Conservation (phyloP, 1,140 invertebrate genomes). For the Chironomus striatipennis region DNA sequence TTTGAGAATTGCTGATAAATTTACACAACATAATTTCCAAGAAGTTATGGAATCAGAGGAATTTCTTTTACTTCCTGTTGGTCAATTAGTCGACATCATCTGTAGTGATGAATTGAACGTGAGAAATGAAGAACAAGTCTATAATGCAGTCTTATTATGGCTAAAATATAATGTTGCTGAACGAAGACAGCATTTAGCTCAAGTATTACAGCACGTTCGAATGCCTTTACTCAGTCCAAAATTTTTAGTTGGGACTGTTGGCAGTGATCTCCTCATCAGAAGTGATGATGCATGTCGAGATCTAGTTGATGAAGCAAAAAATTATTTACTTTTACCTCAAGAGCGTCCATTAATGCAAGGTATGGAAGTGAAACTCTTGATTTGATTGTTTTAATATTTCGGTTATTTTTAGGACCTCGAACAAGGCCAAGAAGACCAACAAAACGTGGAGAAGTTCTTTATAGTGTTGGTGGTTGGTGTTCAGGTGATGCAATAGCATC, state of each 20-base stretch:
- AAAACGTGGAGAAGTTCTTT: constrained; percentile 85
- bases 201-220: constrained; percentile 93
- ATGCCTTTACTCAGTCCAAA: constrained; percentile 93
- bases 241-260: constrained; percentile 95
- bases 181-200: constrained; percentile 77
- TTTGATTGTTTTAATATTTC: too few species aligned
- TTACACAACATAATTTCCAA: constrained; percentile 96
- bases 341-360: constrained; percentile 94
- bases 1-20: constrained; percentile 92
- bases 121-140: constrained; percentile 92
- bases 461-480: constrained; percentile 97
- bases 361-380: too few species aligned
- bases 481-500: constrained; percentile 96
- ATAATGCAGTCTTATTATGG: constrained; percentile 97
- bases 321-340: constrained; percentile 92
- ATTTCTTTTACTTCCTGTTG: constrained; percentile 88
- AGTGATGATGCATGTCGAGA: constrained; percentile 94
- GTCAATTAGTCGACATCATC: constrained; percentile 94
- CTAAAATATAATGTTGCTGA: constrained; percentile 94
- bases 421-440: constrained; percentile 90
- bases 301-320: constrained; percentile 96
- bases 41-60: constrained; percentile 99
- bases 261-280: constrained; percentile 90
- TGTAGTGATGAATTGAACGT: constrained; percentile 97
- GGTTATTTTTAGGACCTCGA: constrained; percentile 68